Conservation (phyloP, 2,113 vertebrate species). For the Phasianus colchicus region DNA sequence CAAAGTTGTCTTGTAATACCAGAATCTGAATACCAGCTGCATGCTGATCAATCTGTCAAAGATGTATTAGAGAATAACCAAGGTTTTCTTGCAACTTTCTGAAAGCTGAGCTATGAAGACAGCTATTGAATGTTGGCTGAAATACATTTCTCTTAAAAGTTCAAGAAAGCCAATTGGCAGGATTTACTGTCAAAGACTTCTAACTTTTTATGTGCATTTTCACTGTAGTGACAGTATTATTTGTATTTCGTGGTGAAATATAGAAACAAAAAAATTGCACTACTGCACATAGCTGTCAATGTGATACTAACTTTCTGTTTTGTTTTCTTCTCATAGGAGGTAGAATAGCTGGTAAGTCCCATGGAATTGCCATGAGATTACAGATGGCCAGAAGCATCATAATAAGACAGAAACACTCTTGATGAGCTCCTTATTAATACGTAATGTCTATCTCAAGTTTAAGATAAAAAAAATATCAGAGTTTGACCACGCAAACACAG, state of each 20-base stretch:
- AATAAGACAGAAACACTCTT: neutral
- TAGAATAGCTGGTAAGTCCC: neutral
- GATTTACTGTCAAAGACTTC: neutral
- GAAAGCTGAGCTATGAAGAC: neutral
- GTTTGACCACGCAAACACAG: neutral
- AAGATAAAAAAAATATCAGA: neutral
- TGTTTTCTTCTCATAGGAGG: neutral
- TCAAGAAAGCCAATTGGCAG: neutral
- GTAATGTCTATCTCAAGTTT: neutral
- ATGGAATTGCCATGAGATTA: neutral
- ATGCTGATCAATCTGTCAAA: neutral
- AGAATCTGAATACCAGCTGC: neutral
- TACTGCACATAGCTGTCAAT: neutral
- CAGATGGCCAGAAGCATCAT: neutral
- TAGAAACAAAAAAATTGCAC: neutral
- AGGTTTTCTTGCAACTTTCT: neutral
- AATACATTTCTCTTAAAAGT: neutral
- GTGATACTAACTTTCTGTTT: neutral
- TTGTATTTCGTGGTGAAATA: neutral
- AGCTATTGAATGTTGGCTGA: neutral
- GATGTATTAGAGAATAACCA: neutral
- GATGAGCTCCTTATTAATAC: neutral
- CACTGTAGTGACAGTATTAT: neutral
- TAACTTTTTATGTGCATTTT: conserved; percentile 1
- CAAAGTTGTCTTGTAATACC: neutral